These are phyloP conservation scores for Manis pentadactyla DNA, from an alignment of 2,797 vertebrate species.

Conservation along the genomic window DNA sequence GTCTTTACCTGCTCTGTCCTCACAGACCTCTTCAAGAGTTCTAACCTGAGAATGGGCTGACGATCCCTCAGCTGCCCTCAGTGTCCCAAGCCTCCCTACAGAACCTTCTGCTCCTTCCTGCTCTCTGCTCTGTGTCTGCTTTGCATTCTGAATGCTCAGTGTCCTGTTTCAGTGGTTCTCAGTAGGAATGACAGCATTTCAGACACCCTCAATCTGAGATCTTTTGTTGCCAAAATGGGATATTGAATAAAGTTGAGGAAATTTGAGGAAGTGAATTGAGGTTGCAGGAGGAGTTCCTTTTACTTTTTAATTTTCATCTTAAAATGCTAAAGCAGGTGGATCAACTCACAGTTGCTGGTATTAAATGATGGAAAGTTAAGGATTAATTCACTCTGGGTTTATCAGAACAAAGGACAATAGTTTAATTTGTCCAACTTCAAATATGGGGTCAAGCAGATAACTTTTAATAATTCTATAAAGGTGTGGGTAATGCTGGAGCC, in stretches of 20 bases:
- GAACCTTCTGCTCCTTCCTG: background rate
- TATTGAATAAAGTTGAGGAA: slow-evolving; percentile 23
- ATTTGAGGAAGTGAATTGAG: background rate
- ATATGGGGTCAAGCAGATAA: slow-evolving; percentile 25
- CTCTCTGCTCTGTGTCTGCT: background rate
- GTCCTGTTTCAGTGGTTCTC: background rate
- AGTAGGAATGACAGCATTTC: background rate
- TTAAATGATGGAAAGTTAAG: background rate
- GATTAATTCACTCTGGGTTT: slow-evolving; percentile 53
- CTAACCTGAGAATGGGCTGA: background rate
- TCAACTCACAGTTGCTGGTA: background rate
- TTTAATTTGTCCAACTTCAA: slow-evolving; percentile 46
- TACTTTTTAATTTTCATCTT: slow-evolving; percentile 48
- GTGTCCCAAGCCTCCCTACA: background rate
- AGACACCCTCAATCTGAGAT: background rate
- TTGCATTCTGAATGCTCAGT: background rate
- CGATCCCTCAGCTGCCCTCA: background rate
- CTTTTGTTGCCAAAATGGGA: background rate
- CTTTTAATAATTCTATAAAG: slow-evolving; percentile 37
- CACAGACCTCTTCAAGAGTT: background rate
- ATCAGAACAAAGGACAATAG: slow-evolving; percentile 28
- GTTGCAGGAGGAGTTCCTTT: slow-evolving; percentile 4
- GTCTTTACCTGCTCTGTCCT: background rate
- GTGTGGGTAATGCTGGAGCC: background rate
- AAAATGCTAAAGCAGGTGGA: slow-evolving; percentile 34